Conservation (phyloP, 2,113 vertebrate genomes). For the Lampris megalopsis region DNA sequence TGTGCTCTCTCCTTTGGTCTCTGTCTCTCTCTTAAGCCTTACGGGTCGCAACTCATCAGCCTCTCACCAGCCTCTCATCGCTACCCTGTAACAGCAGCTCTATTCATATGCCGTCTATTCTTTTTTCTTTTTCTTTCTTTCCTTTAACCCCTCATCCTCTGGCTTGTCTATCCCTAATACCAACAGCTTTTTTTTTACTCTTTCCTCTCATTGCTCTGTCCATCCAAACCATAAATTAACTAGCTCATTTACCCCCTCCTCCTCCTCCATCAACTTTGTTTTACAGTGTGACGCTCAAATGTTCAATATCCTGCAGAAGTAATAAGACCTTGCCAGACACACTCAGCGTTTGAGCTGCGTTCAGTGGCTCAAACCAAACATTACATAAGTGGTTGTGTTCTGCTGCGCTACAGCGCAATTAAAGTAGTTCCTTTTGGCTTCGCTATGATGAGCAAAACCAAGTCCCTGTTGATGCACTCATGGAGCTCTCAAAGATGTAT, state of each 20-base stretch:
- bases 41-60: no score
- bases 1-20: neutral
- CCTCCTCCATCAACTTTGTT: conserved; percentile 40
- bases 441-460: conserved; percentile 54
- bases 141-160: no score
- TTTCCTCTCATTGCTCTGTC: conserved; percentile 8
- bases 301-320: conserved; percentile 30
- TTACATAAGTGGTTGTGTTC: conserved; percentile 56
- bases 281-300: conserved; percentile 34
- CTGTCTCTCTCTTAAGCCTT: conserved; percentile 12
- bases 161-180: no score
- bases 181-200: neutral
- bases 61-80: no score
- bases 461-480: conserved; percentile 39
- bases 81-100: no score
- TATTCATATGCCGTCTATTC: no score
- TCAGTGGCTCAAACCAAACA: conserved; percentile 44
- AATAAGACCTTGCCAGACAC: conserved; percentile 45
- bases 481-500: conserved; percentile 18
- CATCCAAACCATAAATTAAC: conserved; percentile 37
- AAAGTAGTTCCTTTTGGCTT: conserved; percentile 50
- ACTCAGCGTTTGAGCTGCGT: conserved; percentile 5
- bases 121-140: no score
- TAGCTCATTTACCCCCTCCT: conserved; percentile 24
- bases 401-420: conserved; percentile 37